Percentiles rank a stretch among this genome's conserved stretches.
phyloP scores from a whole-genome alignment of 2,888 invertebrate genomes.

The Aspidiotus rigidus region DNA sequence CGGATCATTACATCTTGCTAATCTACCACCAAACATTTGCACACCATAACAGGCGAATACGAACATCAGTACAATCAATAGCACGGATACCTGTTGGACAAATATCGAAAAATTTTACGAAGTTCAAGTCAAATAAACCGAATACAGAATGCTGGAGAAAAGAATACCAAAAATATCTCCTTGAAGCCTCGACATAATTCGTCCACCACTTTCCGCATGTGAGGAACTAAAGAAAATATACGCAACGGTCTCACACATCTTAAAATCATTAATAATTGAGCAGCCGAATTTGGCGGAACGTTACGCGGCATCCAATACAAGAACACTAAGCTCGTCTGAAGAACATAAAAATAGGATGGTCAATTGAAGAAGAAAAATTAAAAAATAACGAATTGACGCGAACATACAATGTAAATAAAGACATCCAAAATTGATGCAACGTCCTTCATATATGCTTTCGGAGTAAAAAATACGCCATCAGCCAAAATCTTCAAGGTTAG shows the following conservation, averaged over 20 bases:
- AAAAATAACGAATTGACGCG: background rate
- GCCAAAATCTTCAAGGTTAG: constrained; percentile 90
- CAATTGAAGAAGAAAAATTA: background rate
- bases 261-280: constrained; percentile 91
- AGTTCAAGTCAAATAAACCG: background rate
- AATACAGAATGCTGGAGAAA: background rate
- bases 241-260: constrained; percentile 91
- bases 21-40: constrained; percentile 89
- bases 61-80: constrained; percentile 94
- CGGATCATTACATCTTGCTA: constrained; percentile 95
- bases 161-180: constrained; percentile 82
- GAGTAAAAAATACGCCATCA: constrained; percentile 96
- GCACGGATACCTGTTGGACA: constrained; percentile 70
- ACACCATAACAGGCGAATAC: constrained; percentile 99
- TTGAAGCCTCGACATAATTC: constrained; percentile 97
- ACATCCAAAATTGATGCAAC: constrained; percentile 93
- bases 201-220: constrained; percentile 98
- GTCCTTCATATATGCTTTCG: constrained; percentile 96
- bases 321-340: constrained; percentile 85
- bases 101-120: constrained; percentile 9
- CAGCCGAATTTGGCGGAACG: constrained; percentile 86
- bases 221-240: constrained; percentile 96
- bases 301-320: constrained; percentile 90
- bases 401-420: constrained; percentile 86
- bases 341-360: constrained; percentile 32